phyloP scores from a whole-genome alignment of 30 jellyfish, hydroid and myxozoan genomes.

The Morbakka virulenta region DNA sequence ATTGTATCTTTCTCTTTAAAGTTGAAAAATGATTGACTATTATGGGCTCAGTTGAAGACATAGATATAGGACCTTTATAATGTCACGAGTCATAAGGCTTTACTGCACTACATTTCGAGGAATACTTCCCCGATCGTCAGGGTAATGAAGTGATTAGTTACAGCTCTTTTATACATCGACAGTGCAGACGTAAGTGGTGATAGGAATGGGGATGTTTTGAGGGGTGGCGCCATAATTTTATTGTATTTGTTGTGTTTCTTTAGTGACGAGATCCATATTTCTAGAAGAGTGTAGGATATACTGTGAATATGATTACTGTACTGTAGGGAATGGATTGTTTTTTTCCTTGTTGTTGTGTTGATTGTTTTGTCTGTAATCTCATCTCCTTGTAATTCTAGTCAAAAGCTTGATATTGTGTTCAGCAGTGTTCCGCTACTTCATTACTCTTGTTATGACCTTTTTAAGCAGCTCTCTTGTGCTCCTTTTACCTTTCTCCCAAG shows the following conservation, averaged over 20 bases:
- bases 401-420: too few species aligned
- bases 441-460: neutral
- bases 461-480: neutral
- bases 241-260: neutral
- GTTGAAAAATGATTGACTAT: too few species aligned
- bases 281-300: neutral
- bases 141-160: too few species aligned
- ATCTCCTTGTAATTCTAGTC: neutral
- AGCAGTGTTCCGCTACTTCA: too few species aligned
- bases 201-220: neutral
- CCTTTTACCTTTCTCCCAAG: neutral
- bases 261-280: neutral
- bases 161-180: too few species aligned
- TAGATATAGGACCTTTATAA: too few species aligned
- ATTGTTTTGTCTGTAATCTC: neutral
- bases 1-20: too few species aligned
- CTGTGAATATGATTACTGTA: neutral
- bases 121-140: too few species aligned
- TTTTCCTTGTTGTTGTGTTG: neutral
- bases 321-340: neutral
- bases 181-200: neutral
- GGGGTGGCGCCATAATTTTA: neutral
- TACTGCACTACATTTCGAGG: too few species aligned
- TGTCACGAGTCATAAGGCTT: too few species aligned
- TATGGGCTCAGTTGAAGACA: too few species aligned